These are phyloP conservation scores for Gerris lacustris DNA, from an alignment of 2,888 invertebrate species.

Conservation along the genomic window DNA sequence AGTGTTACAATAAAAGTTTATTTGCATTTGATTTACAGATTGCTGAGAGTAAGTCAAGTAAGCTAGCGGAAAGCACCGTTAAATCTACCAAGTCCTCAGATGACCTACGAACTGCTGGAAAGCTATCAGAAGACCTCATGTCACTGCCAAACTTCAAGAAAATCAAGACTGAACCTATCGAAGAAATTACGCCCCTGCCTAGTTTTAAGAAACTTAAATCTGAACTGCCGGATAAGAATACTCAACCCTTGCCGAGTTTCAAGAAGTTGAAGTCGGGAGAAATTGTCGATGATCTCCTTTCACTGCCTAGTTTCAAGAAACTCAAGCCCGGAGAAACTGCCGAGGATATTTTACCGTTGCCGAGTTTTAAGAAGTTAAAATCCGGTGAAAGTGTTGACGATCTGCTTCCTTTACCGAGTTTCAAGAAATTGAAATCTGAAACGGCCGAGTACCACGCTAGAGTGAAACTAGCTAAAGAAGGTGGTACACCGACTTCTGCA, in stretches of 20 bases:
- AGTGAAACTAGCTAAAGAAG: background rate
- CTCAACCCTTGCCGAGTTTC: background rate
- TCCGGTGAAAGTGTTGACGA: background rate
- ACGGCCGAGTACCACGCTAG: background rate
- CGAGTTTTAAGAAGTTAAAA: background rate
- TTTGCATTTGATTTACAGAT: background rate
- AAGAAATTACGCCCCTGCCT: slow-evolving; percentile 2
- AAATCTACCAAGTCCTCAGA: background rate
- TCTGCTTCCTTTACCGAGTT: slow-evolving; percentile 7
- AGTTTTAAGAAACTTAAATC: slow-evolving; percentile 12
- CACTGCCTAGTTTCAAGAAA: slow-evolving; percentile 6
- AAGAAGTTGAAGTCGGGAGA: slow-evolving; percentile 11
- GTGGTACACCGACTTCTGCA: background rate
- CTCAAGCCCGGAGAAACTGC: background rate
- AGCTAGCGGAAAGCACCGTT: background rate
- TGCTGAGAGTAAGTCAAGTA: background rate
- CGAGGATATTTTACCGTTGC: background rate
- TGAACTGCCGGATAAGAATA: background rate
- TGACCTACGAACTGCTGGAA: background rate
- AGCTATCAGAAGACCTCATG: background rate
- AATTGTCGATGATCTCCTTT: background rate
- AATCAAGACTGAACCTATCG: background rate
- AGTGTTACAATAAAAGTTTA: too few species aligned
- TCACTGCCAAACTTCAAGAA: background rate
- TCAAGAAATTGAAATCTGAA: slow-evolving; percentile 10